Evolutionary conservation across 2,888 invertebrate species (phyloP).

Genomic region (Cinara cedri): DNA sequence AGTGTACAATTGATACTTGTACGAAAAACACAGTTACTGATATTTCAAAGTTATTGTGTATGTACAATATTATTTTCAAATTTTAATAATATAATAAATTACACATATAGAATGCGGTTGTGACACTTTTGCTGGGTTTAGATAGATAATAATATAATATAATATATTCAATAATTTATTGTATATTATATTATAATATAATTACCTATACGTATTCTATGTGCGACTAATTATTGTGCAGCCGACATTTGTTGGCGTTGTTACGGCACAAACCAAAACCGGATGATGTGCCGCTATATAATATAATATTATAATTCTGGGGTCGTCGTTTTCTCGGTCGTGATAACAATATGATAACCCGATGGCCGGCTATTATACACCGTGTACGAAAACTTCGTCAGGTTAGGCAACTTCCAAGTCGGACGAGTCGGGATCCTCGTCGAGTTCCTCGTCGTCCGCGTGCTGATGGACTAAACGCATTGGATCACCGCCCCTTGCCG

Average conservation of each 20-base stretch:
- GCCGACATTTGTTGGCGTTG: too few relatives aligned
- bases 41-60: not conserved
- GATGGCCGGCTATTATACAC: not conserved
- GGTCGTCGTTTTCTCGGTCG: not conserved
- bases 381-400: not conserved
- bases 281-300: too few relatives aligned
- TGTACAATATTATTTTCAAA: too few relatives aligned
- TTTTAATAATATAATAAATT: too few relatives aligned
- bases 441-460: constrained; percentile 58
- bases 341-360: not conserved
- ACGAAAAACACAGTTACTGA: not conserved
- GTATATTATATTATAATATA: too few relatives aligned
- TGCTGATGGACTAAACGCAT: constrained; percentile 42
- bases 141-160: too few relatives aligned
- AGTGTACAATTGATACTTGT: not conserved
- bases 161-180: too few relatives aligned
- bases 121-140: too few relatives aligned
- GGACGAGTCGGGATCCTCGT: constrained; percentile 62
- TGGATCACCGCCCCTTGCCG: constrained; percentile 27
- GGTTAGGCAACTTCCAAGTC: constrained; percentile 57
- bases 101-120: too few relatives aligned
- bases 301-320: too few relatives aligned
- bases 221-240: not conserved
- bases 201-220: too few relatives aligned
- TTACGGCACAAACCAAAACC: too few relatives aligned